Conservation (phyloP, 2,797 vertebrate species). For the Phrynocephalus forsythii region DNA sequence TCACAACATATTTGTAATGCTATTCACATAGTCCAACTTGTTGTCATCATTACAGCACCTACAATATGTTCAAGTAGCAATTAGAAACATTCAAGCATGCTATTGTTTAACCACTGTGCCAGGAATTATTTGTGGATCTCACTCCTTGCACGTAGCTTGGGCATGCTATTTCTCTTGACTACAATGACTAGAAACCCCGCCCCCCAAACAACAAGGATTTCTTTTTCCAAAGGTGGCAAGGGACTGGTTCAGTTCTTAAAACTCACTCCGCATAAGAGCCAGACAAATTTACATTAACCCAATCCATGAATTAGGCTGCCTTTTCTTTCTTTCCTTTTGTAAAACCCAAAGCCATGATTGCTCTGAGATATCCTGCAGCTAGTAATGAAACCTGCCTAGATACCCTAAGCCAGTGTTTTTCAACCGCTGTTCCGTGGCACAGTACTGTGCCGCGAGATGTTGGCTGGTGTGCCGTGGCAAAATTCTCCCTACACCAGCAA, state of each 20-base stretch:
- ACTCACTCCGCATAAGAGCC: background rate
- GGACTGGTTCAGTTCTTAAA: background rate
- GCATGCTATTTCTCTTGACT: no score
- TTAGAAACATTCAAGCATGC: background rate
- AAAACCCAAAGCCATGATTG: background rate
- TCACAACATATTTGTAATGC: background rate
- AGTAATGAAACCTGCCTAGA: conserved; percentile 6
- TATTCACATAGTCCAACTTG: background rate
- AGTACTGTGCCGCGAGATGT: no score
- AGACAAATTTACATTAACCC: background rate
- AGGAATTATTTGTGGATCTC: background rate
- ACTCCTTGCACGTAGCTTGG: background rate
- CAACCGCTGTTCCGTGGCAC: no score
- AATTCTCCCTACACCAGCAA: no score
- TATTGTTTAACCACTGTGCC: background rate
- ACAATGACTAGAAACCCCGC: no score
- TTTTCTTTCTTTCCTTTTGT: background rate
- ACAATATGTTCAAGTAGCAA: background rate
- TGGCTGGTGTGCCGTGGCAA: no score
- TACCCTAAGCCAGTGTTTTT: no score
- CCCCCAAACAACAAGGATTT: no score
- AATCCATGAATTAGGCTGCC: background rate
- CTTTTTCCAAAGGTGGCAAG: background rate
- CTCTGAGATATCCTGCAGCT: background rate
- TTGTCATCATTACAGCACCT: background rate